phyloP scores from a whole-genome alignment of 2,797 vertebrate species.

The Bradypodion pumilum region DNA sequence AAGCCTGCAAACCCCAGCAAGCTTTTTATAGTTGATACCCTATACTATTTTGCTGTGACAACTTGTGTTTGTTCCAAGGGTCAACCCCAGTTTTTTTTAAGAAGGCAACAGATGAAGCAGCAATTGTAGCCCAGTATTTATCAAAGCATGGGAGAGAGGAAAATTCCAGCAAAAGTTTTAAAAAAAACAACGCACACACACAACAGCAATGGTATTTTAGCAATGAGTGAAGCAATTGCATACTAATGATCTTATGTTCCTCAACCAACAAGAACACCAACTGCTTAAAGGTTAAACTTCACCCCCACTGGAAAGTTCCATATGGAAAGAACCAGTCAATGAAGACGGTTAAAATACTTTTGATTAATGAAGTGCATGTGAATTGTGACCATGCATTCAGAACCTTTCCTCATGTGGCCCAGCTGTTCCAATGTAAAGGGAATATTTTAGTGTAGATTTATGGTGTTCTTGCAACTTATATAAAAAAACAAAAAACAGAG shows the following conservation, averaged over 20 bases:
- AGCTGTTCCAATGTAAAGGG: neutral
- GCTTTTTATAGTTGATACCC: constrained; percentile 49
- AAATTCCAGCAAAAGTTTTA: constrained; percentile 48
- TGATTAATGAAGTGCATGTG: neutral
- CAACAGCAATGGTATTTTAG: constrained; percentile 12
- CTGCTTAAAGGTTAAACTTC: constrained; percentile 5
- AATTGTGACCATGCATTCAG: neutral
- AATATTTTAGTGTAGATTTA: neutral
- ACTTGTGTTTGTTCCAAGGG: constrained; percentile 52
- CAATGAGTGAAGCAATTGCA: constrained; percentile 36
- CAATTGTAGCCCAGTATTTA: constrained; percentile 55
- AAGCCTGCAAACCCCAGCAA: constrained; percentile 52
- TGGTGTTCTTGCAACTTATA: neutral
- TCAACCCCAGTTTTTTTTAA: constrained; percentile 55
- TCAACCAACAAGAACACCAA: neutral
- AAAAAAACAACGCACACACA: no score
- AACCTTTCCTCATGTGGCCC: neutral
- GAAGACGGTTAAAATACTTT: neutral
- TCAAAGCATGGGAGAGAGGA: constrained; percentile 23
- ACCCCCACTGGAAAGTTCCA: neutral
- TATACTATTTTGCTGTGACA: constrained; percentile 51
- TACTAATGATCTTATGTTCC: neutral
- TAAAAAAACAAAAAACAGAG: neutral
- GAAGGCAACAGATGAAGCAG: constrained; percentile 55
- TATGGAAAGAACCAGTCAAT: constrained; percentile 33